Base-by-base conservation (phyloP, 1,140 invertebrate genomes). In the Tetramorium parvispinum region DNA sequence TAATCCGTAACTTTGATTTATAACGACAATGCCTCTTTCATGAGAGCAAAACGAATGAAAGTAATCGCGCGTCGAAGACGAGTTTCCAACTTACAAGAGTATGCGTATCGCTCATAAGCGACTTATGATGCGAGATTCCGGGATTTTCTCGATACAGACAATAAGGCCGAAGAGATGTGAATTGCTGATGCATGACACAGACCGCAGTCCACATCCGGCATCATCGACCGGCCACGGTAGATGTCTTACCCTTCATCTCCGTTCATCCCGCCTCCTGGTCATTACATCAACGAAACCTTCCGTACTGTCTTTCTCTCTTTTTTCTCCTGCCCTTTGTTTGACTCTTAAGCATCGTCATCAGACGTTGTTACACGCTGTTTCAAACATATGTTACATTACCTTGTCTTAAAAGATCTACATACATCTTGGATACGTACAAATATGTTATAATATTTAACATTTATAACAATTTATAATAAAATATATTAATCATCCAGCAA, bases 141-240 rank as follows among this genome's bases (percentile, higher is more conserved):
- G 66, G 61, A 86, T 90, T 83, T 82, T 66, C 86, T 88, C 63
- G 85, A 89, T 77, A 85, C 70, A 79, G 76, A 90, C 88, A 86
- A 86, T 71, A 73, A 86, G 57, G 85, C 24, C 51, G 78, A 71
- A 71, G 81, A 82, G 89, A 91, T 90, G 86, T 86, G 89, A 91
- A 88, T 90, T 90, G 89, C 89, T 88, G 94, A 93, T 94, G 94
- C 94, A 94, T 94, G 94, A 92, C 94, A 94, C 89, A 93, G 94
- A 94, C 94, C 94, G 93, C 94, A 94, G 92, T 95, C 94, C 94
- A 94, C 94, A 95, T 95, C 94, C 94, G 94, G 94, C 91, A 92
- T 91, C 88, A 88, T 93, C 91, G 91, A 77, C 82, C 86, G 92
- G 87, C 93, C 86, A 55, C 78, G 65, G 79, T 55, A 73, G 73